A percentile compares a stretch with the other conserved stretches of the same genome.
Evolutionary conservation across 2,797 vertebrate genomes (phyloP).

Genomic region (Stomatorhinus walkeri): DNA sequence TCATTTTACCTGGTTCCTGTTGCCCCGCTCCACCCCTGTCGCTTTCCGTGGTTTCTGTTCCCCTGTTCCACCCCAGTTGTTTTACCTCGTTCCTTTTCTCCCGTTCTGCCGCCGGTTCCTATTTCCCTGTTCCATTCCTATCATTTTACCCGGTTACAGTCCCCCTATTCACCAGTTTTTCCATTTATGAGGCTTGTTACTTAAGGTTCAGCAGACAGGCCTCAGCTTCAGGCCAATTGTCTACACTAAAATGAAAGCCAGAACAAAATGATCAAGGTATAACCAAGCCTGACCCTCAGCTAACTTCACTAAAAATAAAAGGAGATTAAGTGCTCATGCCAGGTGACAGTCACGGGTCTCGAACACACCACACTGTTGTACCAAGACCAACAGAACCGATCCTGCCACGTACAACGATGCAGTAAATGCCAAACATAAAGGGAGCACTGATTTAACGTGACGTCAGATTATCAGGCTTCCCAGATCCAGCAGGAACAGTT

Average conservation of each 20-base stretch:
- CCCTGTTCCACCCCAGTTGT: no score
- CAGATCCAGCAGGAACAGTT: slow-evolving; percentile 22
- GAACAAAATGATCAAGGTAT: slow-evolving; percentile 51
- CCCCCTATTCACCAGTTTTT: slow-evolving; percentile 29
- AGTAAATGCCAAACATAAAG: background rate
- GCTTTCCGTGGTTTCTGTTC: no score
- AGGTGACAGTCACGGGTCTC: background rate
- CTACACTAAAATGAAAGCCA: slow-evolving; percentile 37
- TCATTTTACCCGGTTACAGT: background rate
- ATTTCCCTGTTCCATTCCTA: background rate
- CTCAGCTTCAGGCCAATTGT: slow-evolving; percentile 51
- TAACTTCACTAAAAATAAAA: slow-evolving; percentile 52
- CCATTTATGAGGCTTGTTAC: slow-evolving; percentile 12
- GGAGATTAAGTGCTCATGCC: slow-evolving; percentile 46
- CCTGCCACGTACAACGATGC: background rate
- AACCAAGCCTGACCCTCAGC: slow-evolving; percentile 56
- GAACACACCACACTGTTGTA: background rate
- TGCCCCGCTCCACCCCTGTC: no score
- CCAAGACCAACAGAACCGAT: background rate
- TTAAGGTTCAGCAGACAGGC: slow-evolving; percentile 39
- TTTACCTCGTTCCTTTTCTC: background rate
- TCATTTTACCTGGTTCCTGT: no score
- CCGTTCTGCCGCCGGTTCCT: background rate
- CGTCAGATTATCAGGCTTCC: slow-evolving; percentile 16
- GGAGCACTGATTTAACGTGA: slow-evolving; percentile 15